Percentiles rank a stretch among this genome's conserved stretches.
These are phyloP conservation scores for Stichopus chloronotus DNA, from an alignment of 35 echinoderm and acorn worm genomes.

Conservation along the genomic window DNA sequence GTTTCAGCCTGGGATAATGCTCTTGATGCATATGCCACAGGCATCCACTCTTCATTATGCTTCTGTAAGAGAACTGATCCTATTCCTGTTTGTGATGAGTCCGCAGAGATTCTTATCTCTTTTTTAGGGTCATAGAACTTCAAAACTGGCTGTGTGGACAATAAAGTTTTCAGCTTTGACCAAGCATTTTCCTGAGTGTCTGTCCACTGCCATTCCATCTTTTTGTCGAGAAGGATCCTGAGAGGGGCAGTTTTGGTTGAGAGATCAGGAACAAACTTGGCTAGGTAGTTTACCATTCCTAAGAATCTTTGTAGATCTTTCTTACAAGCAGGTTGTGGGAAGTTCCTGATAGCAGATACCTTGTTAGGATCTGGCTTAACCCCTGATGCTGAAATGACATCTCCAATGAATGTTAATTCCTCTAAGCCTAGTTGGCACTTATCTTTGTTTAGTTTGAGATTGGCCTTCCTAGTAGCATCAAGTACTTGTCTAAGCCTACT, in stretches of 20 bases:
- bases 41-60: background rate
- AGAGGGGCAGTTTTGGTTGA: constrained; percentile 16
- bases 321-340: constrained; percentile 14
- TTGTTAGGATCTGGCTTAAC: constrained; percentile 45
- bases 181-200: background rate
- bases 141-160: too few species aligned
- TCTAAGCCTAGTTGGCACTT: constrained; percentile 61
- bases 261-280: constrained; percentile 46
- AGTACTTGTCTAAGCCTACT: constrained; percentile 37
- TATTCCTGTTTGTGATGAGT: constrained; percentile 32
- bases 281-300: constrained; percentile 45
- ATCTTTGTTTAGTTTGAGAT: constrained; percentile 50
- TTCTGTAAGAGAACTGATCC: constrained; percentile 56
- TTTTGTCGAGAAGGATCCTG: background rate
- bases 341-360: constrained; percentile 40
- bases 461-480: background rate
- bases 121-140: too few species aligned
- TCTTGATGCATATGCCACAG: constrained; percentile 41
- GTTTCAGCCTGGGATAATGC: constrained; percentile 13
- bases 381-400: constrained; percentile 21
- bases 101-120: too few species aligned
- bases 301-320: constrained; percentile 36
- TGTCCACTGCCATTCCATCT: constrained; percentile 25
- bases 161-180: background rate
- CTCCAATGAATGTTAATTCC: constrained; percentile 58